Evolutionary conservation across 2,888 invertebrate genomes (phyloP), one percentile per base, ranked within the genome.

Genomic region (Ophion ventricosus): DNA sequence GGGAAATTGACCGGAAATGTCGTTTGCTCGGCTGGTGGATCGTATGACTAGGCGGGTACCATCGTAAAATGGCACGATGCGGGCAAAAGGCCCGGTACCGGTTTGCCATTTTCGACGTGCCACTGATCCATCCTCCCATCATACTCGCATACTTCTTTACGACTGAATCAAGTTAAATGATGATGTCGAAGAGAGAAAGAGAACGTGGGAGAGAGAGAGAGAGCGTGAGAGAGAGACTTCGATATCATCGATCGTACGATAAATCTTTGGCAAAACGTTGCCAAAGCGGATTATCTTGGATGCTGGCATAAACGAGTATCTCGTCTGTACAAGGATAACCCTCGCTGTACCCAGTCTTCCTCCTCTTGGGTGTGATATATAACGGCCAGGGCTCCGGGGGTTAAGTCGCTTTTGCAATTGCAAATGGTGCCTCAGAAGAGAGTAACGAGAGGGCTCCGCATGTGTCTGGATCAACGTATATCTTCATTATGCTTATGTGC

Each of bases 1-100:
- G 84, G 83, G 83, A 84, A 87, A 86, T 87, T 84, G 84, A 85
- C 84, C 85, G 80, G 86, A 87, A 85, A 85, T 87, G 79, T 85
- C 84, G 74, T 85, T 85, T 69, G 56, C 74, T 61, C 73, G 80
- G 67, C 64, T 29, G 66, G 69, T n/a, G 72, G 43, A 64, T 74
- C 54, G 69, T 66, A 77, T 64, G 57, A 23, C 40, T 64, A 26
- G 26, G 49, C 63, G 59, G 10, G 25, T 54, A 26, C 14, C 59
- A 43, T 35, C 59, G 66, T 83, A 29, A 26, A 23, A 59, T 49
- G 63, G 64, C 29, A 75, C 35, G 35, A 43, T 25, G 40, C 25
- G 40, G 66, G 66, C 35, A 23, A 14, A 11, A 40, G 66, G 40
- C 23, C 23, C 40, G 23, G 23, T 40, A 11, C 17, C 23, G 43